phyloP scores from a whole-genome alignment of 2,888 invertebrate genomes.

The Chymomyza amoena region DNA sequence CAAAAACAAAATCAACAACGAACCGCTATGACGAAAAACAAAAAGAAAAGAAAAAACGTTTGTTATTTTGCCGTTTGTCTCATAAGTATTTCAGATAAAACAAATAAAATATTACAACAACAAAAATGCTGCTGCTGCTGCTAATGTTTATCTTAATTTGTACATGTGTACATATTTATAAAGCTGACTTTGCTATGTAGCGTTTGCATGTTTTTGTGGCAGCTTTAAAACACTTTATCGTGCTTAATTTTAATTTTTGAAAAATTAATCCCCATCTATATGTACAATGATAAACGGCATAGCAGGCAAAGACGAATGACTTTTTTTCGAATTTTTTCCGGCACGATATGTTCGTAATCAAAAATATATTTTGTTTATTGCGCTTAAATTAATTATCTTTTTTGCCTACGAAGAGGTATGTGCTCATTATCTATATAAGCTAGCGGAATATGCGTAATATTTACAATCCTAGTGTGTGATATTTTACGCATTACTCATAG shows the following conservation, averaged over 20 bases:
- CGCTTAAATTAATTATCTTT: background rate
- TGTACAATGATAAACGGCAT: conserved; percentile 8
- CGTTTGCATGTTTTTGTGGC: background rate
- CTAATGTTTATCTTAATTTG: conserved; percentile 52
- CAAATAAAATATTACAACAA: conserved; percentile 28
- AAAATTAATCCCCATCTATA: background rate
- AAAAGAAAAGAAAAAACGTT: conserved; percentile 32
- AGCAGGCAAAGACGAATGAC: background rate
- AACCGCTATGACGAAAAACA: conserved; percentile 28
- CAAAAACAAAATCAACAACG: conserved; percentile 5
- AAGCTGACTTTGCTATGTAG: background rate
- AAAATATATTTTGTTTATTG: background rate
- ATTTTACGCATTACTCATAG: too few relatives aligned
- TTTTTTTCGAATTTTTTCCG: background rate
- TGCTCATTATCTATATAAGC: background rate
- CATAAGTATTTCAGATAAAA: conserved; percentile 58
- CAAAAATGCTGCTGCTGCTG: conserved; percentile 21
- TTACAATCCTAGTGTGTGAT: background rate
- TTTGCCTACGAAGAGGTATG: background rate
- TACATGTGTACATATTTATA: conserved; percentile 13
- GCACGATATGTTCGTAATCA: background rate
- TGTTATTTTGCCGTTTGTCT: conserved; percentile 50
- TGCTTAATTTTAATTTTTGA: background rate
- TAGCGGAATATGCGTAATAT: background rate
- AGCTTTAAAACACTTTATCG: background rate